Evolutionary conservation across 2,113 vertebrate genomes (phyloP).

Genomic region (Pandion haliaetus): DNA sequence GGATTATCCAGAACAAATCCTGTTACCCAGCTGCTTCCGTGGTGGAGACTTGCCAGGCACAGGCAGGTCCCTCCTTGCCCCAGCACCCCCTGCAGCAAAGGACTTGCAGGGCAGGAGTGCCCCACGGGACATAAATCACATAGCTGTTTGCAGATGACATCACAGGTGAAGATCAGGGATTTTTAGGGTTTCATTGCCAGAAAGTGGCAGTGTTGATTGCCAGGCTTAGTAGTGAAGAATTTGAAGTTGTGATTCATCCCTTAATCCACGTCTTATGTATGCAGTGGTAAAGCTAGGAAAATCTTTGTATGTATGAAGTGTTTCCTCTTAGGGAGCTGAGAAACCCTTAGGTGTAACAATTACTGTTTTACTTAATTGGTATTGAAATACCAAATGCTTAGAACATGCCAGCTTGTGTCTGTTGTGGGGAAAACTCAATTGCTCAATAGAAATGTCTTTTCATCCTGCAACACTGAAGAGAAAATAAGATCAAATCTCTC

Average conservation of each 20-base stretch:
- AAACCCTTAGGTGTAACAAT: conserved; percentile 37
- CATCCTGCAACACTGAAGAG: background rate
- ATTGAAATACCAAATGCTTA: background rate
- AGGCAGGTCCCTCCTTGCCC: background rate
- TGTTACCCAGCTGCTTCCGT: background rate
- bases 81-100: background rate
- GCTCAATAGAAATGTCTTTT: background rate
- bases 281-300: conserved; percentile 8
- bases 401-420: background rate
- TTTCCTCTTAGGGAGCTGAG: conserved; percentile 19
- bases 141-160: background rate
- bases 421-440: background rate
- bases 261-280: background rate
- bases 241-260: conserved; percentile 33
- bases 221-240: background rate
- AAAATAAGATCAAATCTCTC: background rate
- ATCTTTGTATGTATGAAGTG: background rate
- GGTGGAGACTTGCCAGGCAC: background rate
- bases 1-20: conserved; percentile 30
- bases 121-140: background rate
- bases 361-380: conserved; percentile 38
- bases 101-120: background rate
- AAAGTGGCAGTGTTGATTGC: conserved; percentile 13
- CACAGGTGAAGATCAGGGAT: background rate
- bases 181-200: background rate